Conservation (phyloP, 2,113 vertebrate genomes). For the Heteronetta atricapilla region DNA sequence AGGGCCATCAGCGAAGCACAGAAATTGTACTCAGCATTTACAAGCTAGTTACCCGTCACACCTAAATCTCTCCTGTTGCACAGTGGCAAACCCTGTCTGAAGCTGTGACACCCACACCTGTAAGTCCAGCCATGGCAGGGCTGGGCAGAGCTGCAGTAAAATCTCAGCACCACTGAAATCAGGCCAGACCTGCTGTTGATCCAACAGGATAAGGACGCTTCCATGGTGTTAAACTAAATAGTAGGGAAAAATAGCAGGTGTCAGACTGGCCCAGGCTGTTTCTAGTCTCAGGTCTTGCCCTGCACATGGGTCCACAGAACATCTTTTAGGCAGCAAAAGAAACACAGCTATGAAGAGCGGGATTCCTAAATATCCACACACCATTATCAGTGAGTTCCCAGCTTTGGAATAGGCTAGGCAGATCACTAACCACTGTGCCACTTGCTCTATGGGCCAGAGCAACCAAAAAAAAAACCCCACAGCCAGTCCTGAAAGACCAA, state of each 20-base stretch:
- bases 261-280: neutral
- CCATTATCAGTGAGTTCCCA: neutral
- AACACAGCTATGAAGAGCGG: neutral
- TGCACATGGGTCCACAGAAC: neutral
- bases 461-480: neutral
- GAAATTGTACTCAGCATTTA: neutral
- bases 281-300: neutral
- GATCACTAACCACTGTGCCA: neutral
- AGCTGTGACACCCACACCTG: neutral
- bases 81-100: accelerated
- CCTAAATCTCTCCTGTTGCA: accelerated
- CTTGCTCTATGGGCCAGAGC: neutral
- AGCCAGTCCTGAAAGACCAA: too few species aligned
- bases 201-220: neutral
- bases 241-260: neutral
- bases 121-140: neutral
- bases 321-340: neutral
- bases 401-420: too few species aligned
- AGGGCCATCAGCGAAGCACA: accelerated
- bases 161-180: neutral
- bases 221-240: neutral
- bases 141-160: neutral
- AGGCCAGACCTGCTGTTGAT: neutral
- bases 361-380: neutral
- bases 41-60: neutral